Conservation (phyloP, 2,113 vertebrate genomes). For the Pholis gunnellus region DNA sequence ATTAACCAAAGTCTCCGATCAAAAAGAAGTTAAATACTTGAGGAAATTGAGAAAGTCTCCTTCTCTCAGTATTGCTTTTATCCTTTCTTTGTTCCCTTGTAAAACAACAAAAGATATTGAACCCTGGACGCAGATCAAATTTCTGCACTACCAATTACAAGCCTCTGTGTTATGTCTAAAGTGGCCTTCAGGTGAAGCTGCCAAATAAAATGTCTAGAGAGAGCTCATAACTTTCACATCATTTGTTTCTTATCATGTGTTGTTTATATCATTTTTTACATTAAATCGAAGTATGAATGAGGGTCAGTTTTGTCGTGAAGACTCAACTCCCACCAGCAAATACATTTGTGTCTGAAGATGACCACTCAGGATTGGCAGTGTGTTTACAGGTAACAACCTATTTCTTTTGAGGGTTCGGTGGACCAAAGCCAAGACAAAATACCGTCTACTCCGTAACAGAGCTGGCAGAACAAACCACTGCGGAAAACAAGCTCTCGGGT, state of each 20-base stretch:
- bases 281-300: not conserved
- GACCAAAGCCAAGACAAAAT: constrained; percentile 48
- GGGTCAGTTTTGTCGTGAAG: not conserved
- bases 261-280: constrained; percentile 20
- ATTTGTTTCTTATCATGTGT: constrained; percentile 1
- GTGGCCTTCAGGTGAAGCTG: constrained; percentile 17
- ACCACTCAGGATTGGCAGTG: not conserved
- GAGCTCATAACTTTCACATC: not conserved
- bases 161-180: constrained; percentile 5
- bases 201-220: constrained; percentile 12
- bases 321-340: not conserved
- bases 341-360: not conserved
- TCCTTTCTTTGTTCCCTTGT: constrained; percentile 24
- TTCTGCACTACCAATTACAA: constrained; percentile 20
- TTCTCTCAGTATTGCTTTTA: not conserved
- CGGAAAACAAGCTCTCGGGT: constrained; percentile 43
- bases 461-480: constrained; percentile 43
- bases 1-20: not conserved
- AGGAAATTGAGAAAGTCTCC: not conserved
- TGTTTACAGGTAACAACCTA: constrained; percentile 38
- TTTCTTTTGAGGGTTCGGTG: constrained; percentile 37
- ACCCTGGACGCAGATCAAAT: constrained; percentile 25
- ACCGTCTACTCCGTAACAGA: constrained; percentile 6
- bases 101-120: constrained; percentile 25
- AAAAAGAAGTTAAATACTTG: not conserved